Conservation (phyloP, 2,113 vertebrate species). For the Capricornis sumatraensis region DNA sequence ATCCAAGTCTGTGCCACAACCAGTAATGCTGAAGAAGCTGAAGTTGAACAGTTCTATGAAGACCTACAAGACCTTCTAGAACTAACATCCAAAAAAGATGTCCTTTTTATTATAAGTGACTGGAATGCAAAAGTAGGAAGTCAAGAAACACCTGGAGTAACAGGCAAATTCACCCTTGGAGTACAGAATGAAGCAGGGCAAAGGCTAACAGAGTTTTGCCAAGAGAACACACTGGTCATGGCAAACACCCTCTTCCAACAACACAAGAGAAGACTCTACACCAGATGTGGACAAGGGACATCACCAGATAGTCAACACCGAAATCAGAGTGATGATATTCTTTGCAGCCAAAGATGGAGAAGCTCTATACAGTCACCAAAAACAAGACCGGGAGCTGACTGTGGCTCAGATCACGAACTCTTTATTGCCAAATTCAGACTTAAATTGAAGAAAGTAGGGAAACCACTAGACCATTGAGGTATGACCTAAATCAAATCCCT, state of each 20-base stretch:
- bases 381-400: not conserved
- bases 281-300: not conserved
- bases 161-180: not conserved
- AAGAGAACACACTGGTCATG: not conserved
- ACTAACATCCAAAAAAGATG: not conserved
- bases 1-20: not conserved
- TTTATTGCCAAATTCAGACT: not conserved
- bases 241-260: not conserved
- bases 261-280: not conserved
- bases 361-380: not conserved
- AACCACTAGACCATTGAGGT: not conserved
- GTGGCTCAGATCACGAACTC: not conserved
- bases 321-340: not conserved
- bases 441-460: not conserved
- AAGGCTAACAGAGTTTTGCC: not conserved
- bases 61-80: not conserved
- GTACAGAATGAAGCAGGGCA: not conserved
- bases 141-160: not conserved
- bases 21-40: not conserved
- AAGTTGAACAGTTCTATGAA: not conserved
- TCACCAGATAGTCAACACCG: not conserved
- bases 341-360: not conserved
- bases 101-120: not conserved
- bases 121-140: not conserved
- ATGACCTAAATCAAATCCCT: not conserved